These are phyloP conservation scores for Theodoxus fluviatilis DNA, from an alignment of 2,888 invertebrate species.

Conservation along the genomic window DNA sequence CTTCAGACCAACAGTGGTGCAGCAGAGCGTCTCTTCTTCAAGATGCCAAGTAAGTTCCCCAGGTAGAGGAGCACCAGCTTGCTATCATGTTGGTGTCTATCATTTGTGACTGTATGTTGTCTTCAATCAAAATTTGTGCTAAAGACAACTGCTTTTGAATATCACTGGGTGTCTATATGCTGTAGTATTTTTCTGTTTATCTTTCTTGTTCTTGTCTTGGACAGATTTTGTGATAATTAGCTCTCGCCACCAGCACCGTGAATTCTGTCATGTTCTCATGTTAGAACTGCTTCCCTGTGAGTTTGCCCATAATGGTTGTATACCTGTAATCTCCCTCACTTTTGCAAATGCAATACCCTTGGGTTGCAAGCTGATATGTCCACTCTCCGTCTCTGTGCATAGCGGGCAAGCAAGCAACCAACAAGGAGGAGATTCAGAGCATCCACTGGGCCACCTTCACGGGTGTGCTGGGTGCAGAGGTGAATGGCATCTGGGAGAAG, in stretches of 20 bases:
- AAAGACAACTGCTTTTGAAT: neutral
- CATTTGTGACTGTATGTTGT: neutral
- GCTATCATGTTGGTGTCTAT: neutral
- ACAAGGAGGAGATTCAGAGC: conserved; percentile 56
- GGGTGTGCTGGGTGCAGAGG: conserved; percentile 64
- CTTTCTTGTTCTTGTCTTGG: neutral
- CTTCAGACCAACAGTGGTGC: conserved; percentile 66
- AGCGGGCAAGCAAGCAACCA: conserved; percentile 64
- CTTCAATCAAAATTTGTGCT: too few species aligned
- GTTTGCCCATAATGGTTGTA: neutral
- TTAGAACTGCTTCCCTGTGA: neutral
- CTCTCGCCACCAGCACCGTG: neutral
- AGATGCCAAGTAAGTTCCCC: conserved; percentile 58
- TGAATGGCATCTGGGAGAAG: conserved; percentile 66
- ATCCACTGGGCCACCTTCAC: conserved; percentile 64
- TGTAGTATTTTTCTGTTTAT: neutral
- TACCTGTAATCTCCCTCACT: too few species aligned
- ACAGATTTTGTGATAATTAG: neutral
- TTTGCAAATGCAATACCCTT: neutral
- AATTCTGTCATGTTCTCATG: neutral
- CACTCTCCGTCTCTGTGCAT: conserved; percentile 25
- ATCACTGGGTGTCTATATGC: neutral
- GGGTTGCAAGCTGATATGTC: too few species aligned
- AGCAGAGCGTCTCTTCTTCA: conserved; percentile 63
- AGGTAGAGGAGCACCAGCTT: neutral